phyloP scores from a whole-genome alignment of 2,113 vertebrate species.

The Hepsetus odoe region DNA sequence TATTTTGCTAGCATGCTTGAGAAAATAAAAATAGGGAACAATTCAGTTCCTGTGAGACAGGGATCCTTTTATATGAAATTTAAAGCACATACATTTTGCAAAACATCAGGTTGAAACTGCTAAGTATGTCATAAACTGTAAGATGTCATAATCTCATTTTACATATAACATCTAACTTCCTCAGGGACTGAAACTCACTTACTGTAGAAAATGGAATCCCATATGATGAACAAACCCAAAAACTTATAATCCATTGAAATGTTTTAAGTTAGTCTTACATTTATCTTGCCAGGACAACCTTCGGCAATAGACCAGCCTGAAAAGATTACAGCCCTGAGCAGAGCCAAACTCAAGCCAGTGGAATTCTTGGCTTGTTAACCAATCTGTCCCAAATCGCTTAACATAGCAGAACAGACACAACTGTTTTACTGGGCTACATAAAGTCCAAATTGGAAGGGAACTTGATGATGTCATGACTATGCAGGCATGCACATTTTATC shows the following conservation, averaged over 20 bases:
- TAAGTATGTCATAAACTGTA: constrained; percentile 6
- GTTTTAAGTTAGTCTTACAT: constrained; percentile 28
- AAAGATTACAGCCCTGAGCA: constrained; percentile 31
- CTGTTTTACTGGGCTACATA: constrained; percentile 39
- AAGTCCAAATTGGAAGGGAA: constrained; percentile 27
- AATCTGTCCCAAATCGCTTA: constrained; percentile 53
- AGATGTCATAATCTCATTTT: neutral
- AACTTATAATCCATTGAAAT: neutral
- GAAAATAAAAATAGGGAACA: too few relatives aligned
- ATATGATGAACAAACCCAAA: too few relatives aligned
- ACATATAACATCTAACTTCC: constrained; percentile 5
- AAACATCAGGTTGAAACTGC: too few relatives aligned
- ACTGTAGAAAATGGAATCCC: too few relatives aligned
- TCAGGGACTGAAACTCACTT: neutral
- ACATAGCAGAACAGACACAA: constrained; percentile 50
- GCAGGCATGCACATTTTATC: constrained; percentile 21
- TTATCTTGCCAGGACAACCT: constrained; percentile 33
- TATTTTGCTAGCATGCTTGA: too few relatives aligned
- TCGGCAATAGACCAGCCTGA: constrained; percentile 38
- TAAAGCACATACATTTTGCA: too few relatives aligned
- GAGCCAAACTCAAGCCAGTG: constrained; percentile 38
- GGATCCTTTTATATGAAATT: too few relatives aligned
- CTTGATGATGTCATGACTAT: constrained; percentile 40
- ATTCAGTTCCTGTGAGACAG: too few relatives aligned
- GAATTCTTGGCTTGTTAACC: constrained; percentile 54